phyloP scores from a whole-genome alignment of 1,140 invertebrate genomes.

The Ditylenchus dipsaci region DNA sequence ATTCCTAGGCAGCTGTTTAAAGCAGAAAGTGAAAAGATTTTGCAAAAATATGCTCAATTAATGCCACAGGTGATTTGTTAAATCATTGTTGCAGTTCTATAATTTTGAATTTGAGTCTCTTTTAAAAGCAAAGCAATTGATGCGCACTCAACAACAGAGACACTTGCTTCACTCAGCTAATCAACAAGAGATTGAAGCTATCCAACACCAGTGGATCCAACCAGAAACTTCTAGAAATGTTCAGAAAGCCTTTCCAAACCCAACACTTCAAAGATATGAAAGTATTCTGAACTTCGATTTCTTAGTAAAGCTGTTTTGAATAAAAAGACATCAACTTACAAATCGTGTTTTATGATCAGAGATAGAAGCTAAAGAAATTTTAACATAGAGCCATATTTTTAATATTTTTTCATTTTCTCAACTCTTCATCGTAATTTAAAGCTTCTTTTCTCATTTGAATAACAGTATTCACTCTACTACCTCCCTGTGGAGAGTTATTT shows the following conservation, averaged over 20 bases:
- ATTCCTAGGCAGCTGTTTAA: constrained; percentile 17
- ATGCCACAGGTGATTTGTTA: neutral
- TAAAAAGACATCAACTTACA: no score
- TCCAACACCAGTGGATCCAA: neutral
- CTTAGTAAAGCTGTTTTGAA: no score
- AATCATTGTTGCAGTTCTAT: constrained; percentile 2
- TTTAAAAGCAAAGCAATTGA: neutral
- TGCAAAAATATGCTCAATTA: constrained; percentile 1
- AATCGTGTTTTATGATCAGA: no score
- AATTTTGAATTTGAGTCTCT: neutral
- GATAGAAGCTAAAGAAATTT: no score
- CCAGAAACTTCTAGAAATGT: neutral
- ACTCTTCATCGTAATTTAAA: no score
- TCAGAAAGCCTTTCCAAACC: neutral
- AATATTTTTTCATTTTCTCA: no score
- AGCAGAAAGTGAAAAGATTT: constrained; percentile 9
- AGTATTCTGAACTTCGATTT: no score
- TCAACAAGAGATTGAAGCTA: neutral
- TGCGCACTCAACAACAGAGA: neutral
- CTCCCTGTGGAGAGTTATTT: no score
- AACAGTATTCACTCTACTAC: no score
- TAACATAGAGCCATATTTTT: no score
- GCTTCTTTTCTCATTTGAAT: no score
- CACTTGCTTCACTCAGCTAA: neutral
- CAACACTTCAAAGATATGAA: neutral